phyloP scores from a whole-genome alignment of 2,888 invertebrate species.

The Lymantria monacha region DNA sequence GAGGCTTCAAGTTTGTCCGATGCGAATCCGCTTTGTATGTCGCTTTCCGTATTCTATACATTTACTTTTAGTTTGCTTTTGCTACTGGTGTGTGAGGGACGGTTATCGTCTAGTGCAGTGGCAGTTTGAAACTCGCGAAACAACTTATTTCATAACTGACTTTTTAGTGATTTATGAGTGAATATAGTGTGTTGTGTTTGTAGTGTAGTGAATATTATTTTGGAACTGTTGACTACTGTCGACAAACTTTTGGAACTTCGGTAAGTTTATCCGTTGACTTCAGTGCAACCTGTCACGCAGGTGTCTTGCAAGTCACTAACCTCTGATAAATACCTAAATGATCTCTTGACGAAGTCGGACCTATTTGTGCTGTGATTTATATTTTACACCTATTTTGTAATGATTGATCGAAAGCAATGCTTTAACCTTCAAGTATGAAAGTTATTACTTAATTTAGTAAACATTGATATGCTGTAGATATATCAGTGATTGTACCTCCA shows the following conservation, averaged over 20 bases:
- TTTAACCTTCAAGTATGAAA: too few relatives aligned
- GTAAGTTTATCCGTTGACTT: slow-evolving; percentile 60
- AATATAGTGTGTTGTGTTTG: slow-evolving; percentile 45
- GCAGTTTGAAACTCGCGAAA: slow-evolving; percentile 59
- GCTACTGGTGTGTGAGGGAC: slow-evolving; percentile 43
- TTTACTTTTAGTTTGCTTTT: slow-evolving; percentile 58
- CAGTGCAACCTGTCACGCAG: slow-evolving; percentile 77
- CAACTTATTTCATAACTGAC: slow-evolving; percentile 60
- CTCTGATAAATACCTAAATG: slow-evolving; percentile 54
- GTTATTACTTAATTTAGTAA: too few relatives aligned
- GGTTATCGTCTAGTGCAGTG: slow-evolving; percentile 40
- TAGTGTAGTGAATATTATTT: slow-evolving; percentile 39
- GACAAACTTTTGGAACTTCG: slow-evolving; percentile 45
- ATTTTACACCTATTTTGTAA: not conserved
- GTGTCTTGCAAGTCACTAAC: slow-evolving; percentile 77
- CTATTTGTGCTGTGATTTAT: slow-evolving; percentile 1
- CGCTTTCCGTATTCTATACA: not conserved
- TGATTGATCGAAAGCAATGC: too few relatives aligned
- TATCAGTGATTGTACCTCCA: too few relatives aligned
- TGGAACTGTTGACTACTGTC: slow-evolving; percentile 37
- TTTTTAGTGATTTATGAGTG: slow-evolving; percentile 51
- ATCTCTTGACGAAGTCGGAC: slow-evolving; percentile 17
- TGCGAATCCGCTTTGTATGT: slow-evolving; percentile 4
- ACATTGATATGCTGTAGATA: too few relatives aligned
- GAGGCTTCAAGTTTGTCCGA: slow-evolving; percentile 22